Evolutionary conservation across 2,113 vertebrate genomes (phyloP).

Genomic region (Varanus komodoensis): DNA sequence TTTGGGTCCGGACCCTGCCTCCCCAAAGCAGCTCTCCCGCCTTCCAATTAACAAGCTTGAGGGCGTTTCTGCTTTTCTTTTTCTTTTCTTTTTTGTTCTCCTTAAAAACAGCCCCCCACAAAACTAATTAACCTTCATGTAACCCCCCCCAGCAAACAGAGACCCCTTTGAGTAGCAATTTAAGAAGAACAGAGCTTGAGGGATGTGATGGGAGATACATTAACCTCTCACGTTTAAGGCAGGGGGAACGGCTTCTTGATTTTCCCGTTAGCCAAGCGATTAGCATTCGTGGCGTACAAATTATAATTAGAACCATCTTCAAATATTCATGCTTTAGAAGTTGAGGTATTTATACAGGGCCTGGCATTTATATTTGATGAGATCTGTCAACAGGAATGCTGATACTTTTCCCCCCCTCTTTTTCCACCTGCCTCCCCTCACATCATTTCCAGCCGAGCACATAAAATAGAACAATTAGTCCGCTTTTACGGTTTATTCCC

Average conservation of each 20-base stretch:
- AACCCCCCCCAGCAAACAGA: neutral
- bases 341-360: slow-evolving; percentile 22
- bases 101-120: neutral
- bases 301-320: slow-evolving; percentile 59
- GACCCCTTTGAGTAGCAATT: neutral
- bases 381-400: slow-evolving; percentile 52
- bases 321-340: slow-evolving; percentile 62
- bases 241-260: slow-evolving; percentile 43
- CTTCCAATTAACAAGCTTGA: neutral
- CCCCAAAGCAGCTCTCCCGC: neutral
- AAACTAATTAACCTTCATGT: slow-evolving; percentile 20
- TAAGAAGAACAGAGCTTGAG: neutral
- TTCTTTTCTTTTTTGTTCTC: neutral
- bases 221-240: neutral
- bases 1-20: neutral
- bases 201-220: neutral
- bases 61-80: no score
- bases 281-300: slow-evolving; percentile 53
- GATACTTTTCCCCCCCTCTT: accelerated
- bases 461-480: slow-evolving; percentile 53
- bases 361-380: slow-evolving; percentile 46
- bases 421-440: neutral
- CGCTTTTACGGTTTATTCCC: slow-evolving; percentile 32
- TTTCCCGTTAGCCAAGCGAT: slow-evolving; percentile 45
- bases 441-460: slow-evolving; percentile 30